phyloP scores from a whole-genome alignment of 2,797 vertebrate genomes.

The Picus viridis region DNA sequence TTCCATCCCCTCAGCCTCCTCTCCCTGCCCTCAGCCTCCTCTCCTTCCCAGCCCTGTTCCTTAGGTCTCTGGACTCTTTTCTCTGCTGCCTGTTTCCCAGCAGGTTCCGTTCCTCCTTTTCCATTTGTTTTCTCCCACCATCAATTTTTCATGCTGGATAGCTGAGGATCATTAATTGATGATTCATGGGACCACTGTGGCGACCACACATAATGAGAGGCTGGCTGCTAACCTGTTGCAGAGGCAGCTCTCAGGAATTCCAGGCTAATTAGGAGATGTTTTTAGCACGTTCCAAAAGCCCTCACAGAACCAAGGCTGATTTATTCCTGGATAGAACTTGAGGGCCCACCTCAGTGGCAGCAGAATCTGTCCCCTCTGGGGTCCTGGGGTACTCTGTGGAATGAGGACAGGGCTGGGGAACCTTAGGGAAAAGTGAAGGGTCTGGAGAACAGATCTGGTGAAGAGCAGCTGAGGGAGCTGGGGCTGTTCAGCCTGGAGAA shows the following conservation, averaged over 20 bases:
- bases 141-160: conserved; percentile 57
- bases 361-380: neutral
- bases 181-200: conserved; percentile 55
- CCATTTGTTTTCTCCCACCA: conserved; percentile 56
- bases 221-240: conserved; percentile 50
- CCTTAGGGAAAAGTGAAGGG: too few relatives aligned
- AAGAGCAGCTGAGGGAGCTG: too few relatives aligned
- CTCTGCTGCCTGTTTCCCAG: neutral
- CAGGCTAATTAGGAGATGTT: conserved; percentile 37
- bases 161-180: conserved; percentile 59
- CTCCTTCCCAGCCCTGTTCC: neutral
- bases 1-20: neutral
- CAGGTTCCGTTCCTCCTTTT: neutral
- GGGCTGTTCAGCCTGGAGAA: too few relatives aligned
- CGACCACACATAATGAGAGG: conserved; percentile 37
- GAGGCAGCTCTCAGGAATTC: conserved; percentile 38
- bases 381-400: neutral
- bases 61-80: neutral
- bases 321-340: neutral
- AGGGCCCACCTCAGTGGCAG: neutral
- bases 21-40: neutral
- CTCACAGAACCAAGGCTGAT: neutral
- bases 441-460: too few relatives aligned
- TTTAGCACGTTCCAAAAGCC: conserved; percentile 2
- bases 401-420: too few relatives aligned